Conservation (phyloP, 92 coral and sea anemone species). For the Porites evermanni region DNA sequence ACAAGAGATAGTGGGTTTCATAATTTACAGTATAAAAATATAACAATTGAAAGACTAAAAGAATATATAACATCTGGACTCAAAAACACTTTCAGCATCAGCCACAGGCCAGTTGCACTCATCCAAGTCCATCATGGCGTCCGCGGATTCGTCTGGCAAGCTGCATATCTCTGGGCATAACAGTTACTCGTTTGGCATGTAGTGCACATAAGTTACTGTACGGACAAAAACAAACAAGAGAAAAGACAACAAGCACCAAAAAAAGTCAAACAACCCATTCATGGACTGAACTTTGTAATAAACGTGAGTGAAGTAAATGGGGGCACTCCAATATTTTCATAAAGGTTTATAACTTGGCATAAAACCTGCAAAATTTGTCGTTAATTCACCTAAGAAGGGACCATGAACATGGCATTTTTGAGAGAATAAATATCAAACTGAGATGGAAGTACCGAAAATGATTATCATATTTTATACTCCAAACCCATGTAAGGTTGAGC, state of each 20-base stretch:
- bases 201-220: constrained; percentile 92
- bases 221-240: background rate
- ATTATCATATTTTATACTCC: too few species aligned
- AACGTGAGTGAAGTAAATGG: background rate
- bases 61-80: too few species aligned
- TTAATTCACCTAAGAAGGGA: too few species aligned
- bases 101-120: background rate
- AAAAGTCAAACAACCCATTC: constrained; percentile 5
- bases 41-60: too few species aligned
- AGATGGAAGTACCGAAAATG: too few species aligned
- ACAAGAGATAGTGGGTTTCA: too few species aligned
- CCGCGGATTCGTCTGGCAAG: constrained; percentile 96
- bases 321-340: background rate
- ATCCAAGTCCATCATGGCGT: constrained; percentile 88
- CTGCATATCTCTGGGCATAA: constrained; percentile 95
- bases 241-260: constrained; percentile 42
- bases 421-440: too few species aligned
- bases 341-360: background rate
- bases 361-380: too few species aligned
- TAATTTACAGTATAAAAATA: too few species aligned
- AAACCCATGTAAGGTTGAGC: too few species aligned
- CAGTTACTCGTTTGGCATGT: constrained; percentile 95
- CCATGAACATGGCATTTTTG: too few species aligned
- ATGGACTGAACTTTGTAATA: background rate
- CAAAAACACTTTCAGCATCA: too few species aligned